phyloP scores from a whole-genome alignment of 2,888 invertebrate genomes.

The Polietes domitor region DNA sequence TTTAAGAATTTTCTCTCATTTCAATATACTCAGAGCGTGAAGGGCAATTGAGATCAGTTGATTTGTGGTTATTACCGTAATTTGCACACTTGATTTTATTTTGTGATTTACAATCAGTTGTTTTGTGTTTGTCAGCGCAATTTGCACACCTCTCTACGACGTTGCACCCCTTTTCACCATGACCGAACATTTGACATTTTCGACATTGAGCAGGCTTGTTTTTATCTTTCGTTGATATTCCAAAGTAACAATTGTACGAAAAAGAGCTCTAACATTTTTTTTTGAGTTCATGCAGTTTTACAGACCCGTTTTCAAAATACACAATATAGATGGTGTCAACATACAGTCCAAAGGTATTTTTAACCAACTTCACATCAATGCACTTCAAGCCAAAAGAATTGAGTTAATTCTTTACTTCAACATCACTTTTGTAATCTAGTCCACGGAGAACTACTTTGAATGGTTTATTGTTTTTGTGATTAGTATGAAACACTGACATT shows the following conservation, averaged over 20 bases:
- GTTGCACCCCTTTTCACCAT: slow-evolving; percentile 57
- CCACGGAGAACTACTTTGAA: slow-evolving; percentile 58
- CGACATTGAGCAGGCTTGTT: slow-evolving; percentile 59
- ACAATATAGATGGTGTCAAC: slow-evolving; percentile 50
- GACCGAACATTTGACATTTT: slow-evolving; percentile 63
- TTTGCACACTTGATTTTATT: slow-evolving; percentile 45
- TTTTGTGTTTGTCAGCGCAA: slow-evolving; percentile 55
- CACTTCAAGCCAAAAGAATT: slow-evolving; percentile 57
- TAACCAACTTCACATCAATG: slow-evolving; percentile 50
- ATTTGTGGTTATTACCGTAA: too few relatives aligned
- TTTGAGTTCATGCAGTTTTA: slow-evolving; percentile 40
- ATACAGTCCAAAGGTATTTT: slow-evolving; percentile 46
- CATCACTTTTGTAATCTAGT: slow-evolving; percentile 31
- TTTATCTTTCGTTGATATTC: slow-evolving; percentile 57
- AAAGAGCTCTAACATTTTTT: slow-evolving; percentile 52
- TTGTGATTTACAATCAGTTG: slow-evolving; percentile 42
- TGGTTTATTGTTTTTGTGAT: slow-evolving; percentile 29
- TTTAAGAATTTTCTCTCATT: too few relatives aligned
- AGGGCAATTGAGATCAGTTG: too few relatives aligned
- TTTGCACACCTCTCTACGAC: slow-evolving; percentile 48
- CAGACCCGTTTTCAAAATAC: slow-evolving; percentile 45
- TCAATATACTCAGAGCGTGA: too few relatives aligned
- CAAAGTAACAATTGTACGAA: slow-evolving; percentile 54
- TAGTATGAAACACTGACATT: slow-evolving; percentile 50
- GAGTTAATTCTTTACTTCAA: slow-evolving; percentile 47